Evolutionary conservation across 2,888 invertebrate genomes (phyloP).

Genomic region (Spisula solida): DNA sequence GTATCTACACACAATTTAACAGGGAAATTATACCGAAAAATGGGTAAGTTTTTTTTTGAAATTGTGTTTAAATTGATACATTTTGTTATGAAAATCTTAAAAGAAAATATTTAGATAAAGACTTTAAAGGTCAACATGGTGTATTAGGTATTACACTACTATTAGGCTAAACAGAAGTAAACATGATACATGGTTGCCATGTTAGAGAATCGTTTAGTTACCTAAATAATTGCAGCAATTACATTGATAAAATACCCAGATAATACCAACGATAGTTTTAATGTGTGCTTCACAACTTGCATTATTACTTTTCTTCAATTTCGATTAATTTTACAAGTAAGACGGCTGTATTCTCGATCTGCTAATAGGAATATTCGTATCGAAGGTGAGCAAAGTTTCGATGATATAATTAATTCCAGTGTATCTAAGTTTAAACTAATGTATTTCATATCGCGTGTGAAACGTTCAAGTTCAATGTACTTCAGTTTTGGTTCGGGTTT

Average conservation of each 20-base stretch:
- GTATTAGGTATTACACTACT: slow-evolving; percentile 1
- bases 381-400: no score
- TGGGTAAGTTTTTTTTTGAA: background rate
- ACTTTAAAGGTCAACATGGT: background rate
- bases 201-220: background rate
- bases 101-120: background rate
- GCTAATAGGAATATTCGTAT: no score
- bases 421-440: no score
- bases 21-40: background rate
- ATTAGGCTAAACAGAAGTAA: background rate
- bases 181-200: background rate
- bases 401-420: no score
- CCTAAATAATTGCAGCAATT: slow-evolving; percentile 3
- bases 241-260: slow-evolving; percentile 34
- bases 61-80: slow-evolving; percentile 20
- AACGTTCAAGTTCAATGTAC: no score
- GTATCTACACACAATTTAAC: background rate
- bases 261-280: slow-evolving; percentile 25
- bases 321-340: no score
- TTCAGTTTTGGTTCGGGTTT: no score
- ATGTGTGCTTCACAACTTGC: background rate
- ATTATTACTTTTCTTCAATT: no score
- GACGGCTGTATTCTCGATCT: no score
- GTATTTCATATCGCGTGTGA: no score
- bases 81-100: background rate